Percentiles rank a stretch among this genome's conserved stretches.
phyloP scores from a whole-genome alignment of 2,888 invertebrate species.

The Phortica okadai region DNA sequence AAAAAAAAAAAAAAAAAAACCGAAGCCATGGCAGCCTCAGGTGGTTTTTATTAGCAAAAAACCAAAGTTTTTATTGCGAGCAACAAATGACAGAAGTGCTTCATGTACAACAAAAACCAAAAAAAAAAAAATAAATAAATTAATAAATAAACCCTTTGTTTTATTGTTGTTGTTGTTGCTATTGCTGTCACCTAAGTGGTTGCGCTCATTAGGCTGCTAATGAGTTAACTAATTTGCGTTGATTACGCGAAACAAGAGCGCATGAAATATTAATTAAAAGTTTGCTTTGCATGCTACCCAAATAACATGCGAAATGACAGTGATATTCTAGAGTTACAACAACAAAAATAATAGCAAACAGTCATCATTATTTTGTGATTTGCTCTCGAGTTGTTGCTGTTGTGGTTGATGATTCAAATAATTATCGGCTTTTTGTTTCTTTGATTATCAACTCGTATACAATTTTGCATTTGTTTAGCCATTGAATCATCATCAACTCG shows the following conservation, averaged over 20 bases:
- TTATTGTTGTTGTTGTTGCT: background rate
- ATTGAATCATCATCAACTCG: conserved; percentile 29
- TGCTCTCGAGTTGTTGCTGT: too few species aligned
- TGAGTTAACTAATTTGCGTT: conserved; percentile 58
- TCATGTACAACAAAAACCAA: background rate
- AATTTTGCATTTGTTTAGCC: conserved; percentile 2
- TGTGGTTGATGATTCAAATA: too few species aligned
- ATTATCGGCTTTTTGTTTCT: too few species aligned
- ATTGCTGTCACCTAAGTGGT: background rate
- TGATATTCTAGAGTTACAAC: background rate
- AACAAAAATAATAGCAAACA: background rate
- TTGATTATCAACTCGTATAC: too few species aligned
- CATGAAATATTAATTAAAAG: conserved; percentile 13
- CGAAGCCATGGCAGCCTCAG: background rate
- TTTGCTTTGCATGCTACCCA: background rate
- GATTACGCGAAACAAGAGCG: conserved; percentile 52
- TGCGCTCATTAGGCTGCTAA: conserved; percentile 39
- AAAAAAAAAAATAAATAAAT: background rate
- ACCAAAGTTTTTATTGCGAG: too few species aligned
- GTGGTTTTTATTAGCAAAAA: conserved; percentile 2
- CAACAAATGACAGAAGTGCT: too few species aligned
- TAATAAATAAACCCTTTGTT: background rate
- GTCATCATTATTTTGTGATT: conserved; percentile 7
- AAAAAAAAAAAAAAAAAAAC: background rate
- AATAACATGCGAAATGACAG: conserved; percentile 2